Evolutionary conservation across 2,113 vertebrate genomes (phyloP), one percentile per base, ranked within the genome.

Genomic region (Rhea americana): DNA sequence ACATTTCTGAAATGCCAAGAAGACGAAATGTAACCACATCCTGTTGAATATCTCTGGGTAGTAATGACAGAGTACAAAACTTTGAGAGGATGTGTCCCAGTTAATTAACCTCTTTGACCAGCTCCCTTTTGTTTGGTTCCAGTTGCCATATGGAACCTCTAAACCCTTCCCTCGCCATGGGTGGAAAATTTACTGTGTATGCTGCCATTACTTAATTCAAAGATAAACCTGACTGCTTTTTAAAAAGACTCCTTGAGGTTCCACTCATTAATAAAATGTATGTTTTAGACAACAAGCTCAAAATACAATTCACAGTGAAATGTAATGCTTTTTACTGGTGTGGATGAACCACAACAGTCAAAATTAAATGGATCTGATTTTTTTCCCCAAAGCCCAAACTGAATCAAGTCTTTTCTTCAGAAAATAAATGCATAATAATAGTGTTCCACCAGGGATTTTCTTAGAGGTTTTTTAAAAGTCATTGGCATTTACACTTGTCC

Each of bases 61-160:
- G 95, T 85, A 97, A 97, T 97, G 97, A 97, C 94, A 96, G 53
- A 55, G 95, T 97, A 94, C 97, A 97, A 97, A 97, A 97, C 87
- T 91, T 95, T 96, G 93, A 91, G 97, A 97, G 94, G 93, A 96
- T 97, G 82, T 94, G 95, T 98, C 97, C 93, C 96, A 93, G 96
- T 95, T 97, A 98, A 97, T 97, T 97, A 97, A 97, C 97, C 97
- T 97, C 97, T 97, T 90, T 32, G 93, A 76, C 93, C 92, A 97
- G 92, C 97, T 97, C 97, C 96, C 94, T 95, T 96, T 97, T 93
- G 96, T 96, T 98, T 97, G 97, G 97, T 98, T 97, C 97, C 98
- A 97, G 96, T 95, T 92, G 77, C 97, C 98, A 98, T 98, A 98
- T 98, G 98, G 98, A 98, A 98, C 95, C 97, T 98, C 96, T 99